Evolutionary conservation across 2,797 vertebrate species (phyloP), one percentile per base, ranked within the genome.

Genomic region (Cryptoblepharus egeriae): DNA sequence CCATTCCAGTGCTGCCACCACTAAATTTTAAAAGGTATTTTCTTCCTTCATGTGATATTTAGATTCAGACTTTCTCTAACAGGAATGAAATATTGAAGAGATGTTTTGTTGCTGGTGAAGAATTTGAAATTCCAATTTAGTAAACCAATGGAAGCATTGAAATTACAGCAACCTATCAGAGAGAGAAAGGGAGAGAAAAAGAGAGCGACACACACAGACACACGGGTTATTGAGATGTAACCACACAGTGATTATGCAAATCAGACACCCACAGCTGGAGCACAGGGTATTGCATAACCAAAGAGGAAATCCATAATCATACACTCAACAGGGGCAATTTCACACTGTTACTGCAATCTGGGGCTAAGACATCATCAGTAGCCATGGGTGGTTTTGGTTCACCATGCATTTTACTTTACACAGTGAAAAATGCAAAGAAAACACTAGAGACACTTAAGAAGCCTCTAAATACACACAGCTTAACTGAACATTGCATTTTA

Each of bases 1-100:
- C 2, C 28, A 20, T 49, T 30, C 15, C 16, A n/a, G 24, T 85
- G 52, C 35, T 68, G 82, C 84, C 88, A 88, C 68, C 75, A 80
- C 75, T 84, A 37, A 30, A 30, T 74, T 79, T 85, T 77, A 49
- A 86, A 72, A 85, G 73, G 22, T 80, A 71, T 88, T n/a, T n/a
- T 26, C 83, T 89, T 86, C 82, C 39, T 87, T 70, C 49, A 8
- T 1, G 0, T 5, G 64, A 84, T 80, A 81, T 81, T 86, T 1
- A 0, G 49, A 86, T 55, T 5, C 0, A 49, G 60, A 57, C 70
- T 57, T 85, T 39, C 72, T 83, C 60, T 39, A 67, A 88, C 72
- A 69, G 68, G 81, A 79, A 88, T 63, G 71, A 77, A 12, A 58
- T 49, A 45, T 0, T 26, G 67, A 85, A 82, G 74, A 87, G 30